phyloP scores from a whole-genome alignment of 2,113 vertebrate genomes.

The Naja naja region DNA sequence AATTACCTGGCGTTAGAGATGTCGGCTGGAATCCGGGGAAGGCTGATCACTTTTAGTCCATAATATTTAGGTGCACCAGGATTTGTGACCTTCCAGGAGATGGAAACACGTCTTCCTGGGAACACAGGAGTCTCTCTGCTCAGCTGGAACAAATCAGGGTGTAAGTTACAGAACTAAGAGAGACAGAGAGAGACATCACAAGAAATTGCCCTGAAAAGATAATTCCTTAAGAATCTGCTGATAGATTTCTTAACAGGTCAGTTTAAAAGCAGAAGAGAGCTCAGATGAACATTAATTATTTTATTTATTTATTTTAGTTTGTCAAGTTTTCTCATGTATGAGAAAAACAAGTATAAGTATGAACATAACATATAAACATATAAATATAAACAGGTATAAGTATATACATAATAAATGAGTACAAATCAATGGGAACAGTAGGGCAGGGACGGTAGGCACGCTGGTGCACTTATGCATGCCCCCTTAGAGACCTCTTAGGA shows the following conservation, averaged over 20 bases:
- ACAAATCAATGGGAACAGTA: too few relatives aligned
- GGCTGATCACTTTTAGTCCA: conserved; percentile 16
- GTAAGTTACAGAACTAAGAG: neutral
- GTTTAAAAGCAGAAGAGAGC: neutral
- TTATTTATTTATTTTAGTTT: too few relatives aligned
- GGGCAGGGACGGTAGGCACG: too few relatives aligned
- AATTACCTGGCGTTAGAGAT: conserved; percentile 53
- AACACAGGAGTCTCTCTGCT: conserved; percentile 38
- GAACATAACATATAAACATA: too few relatives aligned
- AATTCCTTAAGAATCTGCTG: neutral
- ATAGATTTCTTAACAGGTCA: neutral
- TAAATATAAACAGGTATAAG: too few relatives aligned
- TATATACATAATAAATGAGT: too few relatives aligned
- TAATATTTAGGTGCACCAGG: conserved; percentile 39
- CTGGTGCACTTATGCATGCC: too few relatives aligned
- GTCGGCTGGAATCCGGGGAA: conserved; percentile 28
- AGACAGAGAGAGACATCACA: neutral
- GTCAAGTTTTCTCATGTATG: too few relatives aligned
- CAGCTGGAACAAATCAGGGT: conserved; percentile 23
- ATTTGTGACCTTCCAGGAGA: conserved; percentile 22
- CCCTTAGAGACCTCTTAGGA: too few relatives aligned
- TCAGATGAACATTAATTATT: neutral
- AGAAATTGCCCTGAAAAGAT: neutral
- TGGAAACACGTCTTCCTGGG: neutral
- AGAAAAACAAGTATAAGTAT: too few relatives aligned